phyloP scores from a whole-genome alignment of 1,140 invertebrate genomes.

The Calycopis cecrops region DNA sequence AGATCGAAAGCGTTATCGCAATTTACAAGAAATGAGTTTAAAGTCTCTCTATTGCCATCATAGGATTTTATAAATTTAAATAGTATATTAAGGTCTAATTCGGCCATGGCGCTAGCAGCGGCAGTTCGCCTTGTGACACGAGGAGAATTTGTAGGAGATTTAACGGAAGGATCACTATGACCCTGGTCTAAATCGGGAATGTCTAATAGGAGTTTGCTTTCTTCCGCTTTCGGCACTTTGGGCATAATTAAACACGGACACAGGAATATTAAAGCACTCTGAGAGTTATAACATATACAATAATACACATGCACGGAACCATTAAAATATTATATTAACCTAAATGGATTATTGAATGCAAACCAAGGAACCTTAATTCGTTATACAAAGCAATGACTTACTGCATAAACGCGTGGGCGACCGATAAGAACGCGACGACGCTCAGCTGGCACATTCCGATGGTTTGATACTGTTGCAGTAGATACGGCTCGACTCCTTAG shows the following conservation, averaged over 20 bases:
- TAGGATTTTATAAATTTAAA: conserved; percentile 18
- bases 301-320: too few relatives aligned
- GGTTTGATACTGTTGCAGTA: too few relatives aligned
- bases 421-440: too few relatives aligned
- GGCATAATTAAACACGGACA: neutral
- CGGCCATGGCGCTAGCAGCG: neutral
- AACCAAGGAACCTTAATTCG: neutral
- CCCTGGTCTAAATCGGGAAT: neutral
- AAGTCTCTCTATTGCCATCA: conserved; percentile 11
- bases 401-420: too few relatives aligned
- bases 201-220: neutral
- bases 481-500: too few relatives aligned
- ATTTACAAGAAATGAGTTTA: conserved; percentile 17
- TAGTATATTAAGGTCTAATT: conserved; percentile 6
- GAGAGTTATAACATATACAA: too few relatives aligned
- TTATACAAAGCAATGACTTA: too few relatives aligned
- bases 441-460: too few relatives aligned
- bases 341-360: neutral
- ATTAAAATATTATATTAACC: too few relatives aligned
- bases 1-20: conserved; percentile 14
- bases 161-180: too few relatives aligned
- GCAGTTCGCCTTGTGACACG: neutral
- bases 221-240: neutral
- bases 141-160: neutral
- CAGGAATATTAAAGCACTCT: too few relatives aligned